phyloP scores from a whole-genome alignment of 2,113 vertebrate genomes.

The Ardeotis arabs region DNA sequence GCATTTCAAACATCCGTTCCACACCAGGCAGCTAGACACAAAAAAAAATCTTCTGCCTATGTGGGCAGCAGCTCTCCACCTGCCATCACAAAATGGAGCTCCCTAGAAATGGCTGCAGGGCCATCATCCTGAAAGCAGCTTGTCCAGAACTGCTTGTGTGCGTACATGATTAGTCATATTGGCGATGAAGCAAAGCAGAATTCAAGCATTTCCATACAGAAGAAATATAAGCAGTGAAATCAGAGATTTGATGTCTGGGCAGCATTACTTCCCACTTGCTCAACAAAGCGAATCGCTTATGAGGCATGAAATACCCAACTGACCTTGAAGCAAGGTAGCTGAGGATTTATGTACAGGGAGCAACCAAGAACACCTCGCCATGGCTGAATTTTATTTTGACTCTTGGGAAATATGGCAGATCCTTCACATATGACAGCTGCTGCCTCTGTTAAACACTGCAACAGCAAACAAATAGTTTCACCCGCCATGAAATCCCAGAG shows the following conservation, averaged over 20 bases:
- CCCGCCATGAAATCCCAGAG: not conserved
- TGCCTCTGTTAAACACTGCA: not conserved
- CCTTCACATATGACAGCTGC: not conserved
- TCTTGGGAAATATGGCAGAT: not conserved
- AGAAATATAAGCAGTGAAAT: slow-evolving; percentile 11
- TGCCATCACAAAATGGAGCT: not conserved
- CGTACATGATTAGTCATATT: not conserved
- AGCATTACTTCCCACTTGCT: not conserved
- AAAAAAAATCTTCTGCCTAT: not conserved
- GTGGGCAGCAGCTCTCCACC: not conserved
- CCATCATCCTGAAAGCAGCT: not conserved
- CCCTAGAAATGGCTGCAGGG: fast-evolving
- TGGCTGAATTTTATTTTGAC: not conserved
- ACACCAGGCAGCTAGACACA: not conserved
- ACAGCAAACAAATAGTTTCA: not conserved
- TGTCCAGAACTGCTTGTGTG: not conserved
- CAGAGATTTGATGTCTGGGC: not conserved
- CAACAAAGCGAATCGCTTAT: not conserved
- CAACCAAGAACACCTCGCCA: not conserved
- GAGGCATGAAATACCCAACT: not conserved
- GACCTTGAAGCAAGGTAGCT: slow-evolving; percentile 16
- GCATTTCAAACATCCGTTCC: not conserved
- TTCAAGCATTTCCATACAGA: not conserved
- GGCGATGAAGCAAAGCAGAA: not conserved
- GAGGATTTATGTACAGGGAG: not conserved